These are phyloP conservation scores for Perodicticus potto DNA, from an alignment of 2,797 vertebrate genomes.

Conservation along the genomic window DNA sequence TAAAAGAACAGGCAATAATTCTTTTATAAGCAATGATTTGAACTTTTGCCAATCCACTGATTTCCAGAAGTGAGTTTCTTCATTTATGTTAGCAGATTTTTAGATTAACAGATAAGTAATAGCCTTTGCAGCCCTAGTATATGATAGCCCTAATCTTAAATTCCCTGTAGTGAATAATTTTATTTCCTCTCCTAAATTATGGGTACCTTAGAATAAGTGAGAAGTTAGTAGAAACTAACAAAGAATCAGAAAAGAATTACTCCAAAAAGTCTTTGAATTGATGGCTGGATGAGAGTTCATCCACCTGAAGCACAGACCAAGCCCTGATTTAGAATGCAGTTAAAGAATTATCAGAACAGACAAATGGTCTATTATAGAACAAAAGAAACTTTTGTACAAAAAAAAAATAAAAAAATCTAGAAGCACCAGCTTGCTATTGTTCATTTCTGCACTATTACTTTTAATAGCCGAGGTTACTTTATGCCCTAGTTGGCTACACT, in stretches of 20 bases:
- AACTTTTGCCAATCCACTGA: not conserved
- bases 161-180: not conserved
- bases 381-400: not conserved
- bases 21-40: not conserved
- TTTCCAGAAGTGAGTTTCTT: not conserved
- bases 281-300: slow-evolving; percentile 18
- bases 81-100: not conserved
- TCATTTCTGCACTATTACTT: slow-evolving; percentile 58
- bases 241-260: not conserved
- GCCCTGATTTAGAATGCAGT: not conserved
- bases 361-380: slow-evolving; percentile 8
- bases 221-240: not conserved
- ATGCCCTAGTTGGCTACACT: not conserved
- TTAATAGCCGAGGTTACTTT: slow-evolving; percentile 57
- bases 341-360: slow-evolving; percentile 56
- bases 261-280: not conserved
- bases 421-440: slow-evolving; percentile 8
- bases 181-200: not conserved
- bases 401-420: not conserved
- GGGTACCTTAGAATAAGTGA: not conserved
- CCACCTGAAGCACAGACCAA: not conserved
- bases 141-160: not conserved
- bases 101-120: not conserved
- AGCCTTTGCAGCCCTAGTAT: not conserved
- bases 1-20: not conserved